A percentile compares a stretch with the other conserved stretches of the same genome.
Conservation (phyloP, 2,888 invertebrate genomes). For the Oscheius sp. region DNA sequence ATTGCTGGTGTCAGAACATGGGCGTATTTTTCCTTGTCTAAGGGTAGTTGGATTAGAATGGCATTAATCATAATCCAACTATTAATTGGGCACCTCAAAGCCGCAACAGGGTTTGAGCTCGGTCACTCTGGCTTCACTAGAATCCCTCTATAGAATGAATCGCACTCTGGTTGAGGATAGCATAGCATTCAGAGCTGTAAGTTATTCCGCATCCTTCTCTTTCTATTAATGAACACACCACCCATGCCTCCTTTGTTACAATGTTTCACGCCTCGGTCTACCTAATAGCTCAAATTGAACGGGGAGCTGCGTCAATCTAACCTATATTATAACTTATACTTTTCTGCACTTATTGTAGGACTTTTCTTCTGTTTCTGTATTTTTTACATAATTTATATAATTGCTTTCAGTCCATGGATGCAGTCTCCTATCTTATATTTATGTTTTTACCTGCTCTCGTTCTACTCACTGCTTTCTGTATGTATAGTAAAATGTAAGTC, state of each 20-base stretch:
- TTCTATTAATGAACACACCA: neutral
- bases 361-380: too few relatives aligned
- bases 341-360: too few relatives aligned
- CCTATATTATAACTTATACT: too few relatives aligned
- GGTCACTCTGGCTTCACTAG: constrained; percentile 9
- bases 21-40: too few relatives aligned
- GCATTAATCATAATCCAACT: constrained; percentile 14
- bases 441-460: constrained; percentile 34
- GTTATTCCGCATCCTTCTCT: neutral
- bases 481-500: constrained; percentile 41
- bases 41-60: constrained; percentile 1
- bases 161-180: neutral
- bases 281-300: too few relatives aligned
- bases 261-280: too few relatives aligned
- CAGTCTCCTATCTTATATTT: constrained; percentile 34
- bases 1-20: neutral
- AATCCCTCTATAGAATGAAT: neutral
- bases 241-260: too few relatives aligned
- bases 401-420: constrained; percentile 35
- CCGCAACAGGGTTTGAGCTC: neutral
- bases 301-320: too few relatives aligned
- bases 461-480: constrained; percentile 36
- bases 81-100: constrained; percentile 1
- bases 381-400: neutral
- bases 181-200: neutral